Percentiles rank a stretch among this genome's conserved stretches.
Conservation (phyloP, 2,113 vertebrate species). For the Poeciliopsis occidentalis region DNA sequence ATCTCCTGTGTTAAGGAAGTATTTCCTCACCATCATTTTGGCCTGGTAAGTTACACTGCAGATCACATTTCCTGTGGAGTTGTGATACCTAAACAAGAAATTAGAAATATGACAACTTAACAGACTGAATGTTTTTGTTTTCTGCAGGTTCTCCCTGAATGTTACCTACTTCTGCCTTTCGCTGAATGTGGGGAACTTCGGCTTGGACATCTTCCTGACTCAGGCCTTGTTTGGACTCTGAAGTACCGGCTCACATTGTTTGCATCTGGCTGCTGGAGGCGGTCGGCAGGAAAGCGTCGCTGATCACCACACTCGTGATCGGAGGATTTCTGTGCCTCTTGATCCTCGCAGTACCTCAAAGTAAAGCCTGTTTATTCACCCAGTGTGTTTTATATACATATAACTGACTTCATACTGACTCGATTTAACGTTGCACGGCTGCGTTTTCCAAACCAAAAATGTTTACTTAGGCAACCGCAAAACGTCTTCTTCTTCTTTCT, state of each 20-base stretch:
- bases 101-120: not conserved
- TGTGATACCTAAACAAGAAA: not conserved
- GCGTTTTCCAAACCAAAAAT: not conserved
- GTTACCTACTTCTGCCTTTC: slow-evolving; percentile 68
- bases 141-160: slow-evolving; percentile 75
- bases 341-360: slow-evolving; percentile 66
- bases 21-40: slow-evolving; percentile 68
- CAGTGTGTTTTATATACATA: too few species aligned
- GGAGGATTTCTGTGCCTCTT: slow-evolving; percentile 59
- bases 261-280: slow-evolving; percentile 72
- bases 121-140: not conserved
- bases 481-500: too few species aligned
- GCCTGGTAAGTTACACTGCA: slow-evolving; percentile 65
- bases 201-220: slow-evolving; percentile 55
- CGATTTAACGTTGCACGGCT: not conserved
- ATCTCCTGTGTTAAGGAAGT: slow-evolving; percentile 73
- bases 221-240: slow-evolving; percentile 64
- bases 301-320: slow-evolving; percentile 51
- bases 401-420: not conserved
- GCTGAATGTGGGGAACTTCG: slow-evolving; percentile 66
- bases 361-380: slow-evolving; percentile 44
- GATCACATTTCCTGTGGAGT: not conserved
- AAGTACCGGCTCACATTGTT: slow-evolving; percentile 68
- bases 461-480: not conserved
- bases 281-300: slow-evolving; percentile 67